Base-by-base conservation (phyloP, 2,888 invertebrate genomes). In the Metalampra italica region DNA sequence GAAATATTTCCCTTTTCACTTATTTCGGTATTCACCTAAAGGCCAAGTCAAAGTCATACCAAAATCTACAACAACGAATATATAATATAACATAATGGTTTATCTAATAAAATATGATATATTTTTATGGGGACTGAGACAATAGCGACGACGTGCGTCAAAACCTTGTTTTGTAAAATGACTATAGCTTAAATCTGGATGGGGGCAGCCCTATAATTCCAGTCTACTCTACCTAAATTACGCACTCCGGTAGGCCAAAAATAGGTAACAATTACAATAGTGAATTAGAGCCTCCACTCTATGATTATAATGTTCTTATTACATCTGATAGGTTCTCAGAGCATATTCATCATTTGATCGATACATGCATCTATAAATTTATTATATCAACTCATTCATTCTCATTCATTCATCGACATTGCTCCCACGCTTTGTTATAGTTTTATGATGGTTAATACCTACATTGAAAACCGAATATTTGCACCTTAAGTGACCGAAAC, bases 251-350 rank as follows among this genome's bases (percentile, higher is more conserved):
- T 69, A 73, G 72, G 69, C 69, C 60, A 68, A 71, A 72, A 62
- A 62, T 70, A 67, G 70, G 71, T 73, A 62, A 63, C 70, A 76
- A 80, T 80, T 78, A 82, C 62, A 72, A 59, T 56, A 60, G 57
- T 3, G 53, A 55, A 72, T 71, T 71, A 75, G 57, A 62, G 63
- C 58, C 56, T 62, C 59, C 54, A 62, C 69, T 71, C 66, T 77
- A 61, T 78, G 68, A 82, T 83, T 84, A 83, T 71, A 49, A 62
- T 60, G 66, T 64, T 66, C 66, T 68, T 66, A 68, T 71, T 72
- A 60, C 58, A 65, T 71, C 65, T 62, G 64, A 63, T 67, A 59
- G 57, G 62, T 62, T 58, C 58, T 56, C 56, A 60, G 59, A 60
- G 54, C 65, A 64, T 68, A 61, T 57, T 62, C 56, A 59, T 57